Conservation (phyloP, 2,797 vertebrate species). For the Cuculus canorus region DNA sequence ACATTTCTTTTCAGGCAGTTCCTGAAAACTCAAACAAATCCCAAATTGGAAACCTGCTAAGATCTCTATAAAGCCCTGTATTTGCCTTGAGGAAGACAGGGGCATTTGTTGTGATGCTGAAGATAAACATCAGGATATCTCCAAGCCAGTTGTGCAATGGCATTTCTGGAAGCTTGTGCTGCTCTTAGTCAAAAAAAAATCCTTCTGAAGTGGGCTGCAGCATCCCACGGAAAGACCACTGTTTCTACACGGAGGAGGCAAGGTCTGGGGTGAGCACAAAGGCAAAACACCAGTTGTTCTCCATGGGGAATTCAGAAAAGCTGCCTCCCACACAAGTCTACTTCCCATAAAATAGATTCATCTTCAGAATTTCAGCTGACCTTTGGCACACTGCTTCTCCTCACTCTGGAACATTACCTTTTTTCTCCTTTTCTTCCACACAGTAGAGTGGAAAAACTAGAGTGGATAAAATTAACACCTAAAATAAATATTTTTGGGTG, state of each 20-base stretch:
- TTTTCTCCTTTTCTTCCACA: background rate
- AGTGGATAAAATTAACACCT: background rate
- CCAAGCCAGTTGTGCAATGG: background rate
- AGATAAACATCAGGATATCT: background rate
- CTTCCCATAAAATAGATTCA: background rate
- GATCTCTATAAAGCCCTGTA: background rate
- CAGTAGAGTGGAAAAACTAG: background rate
- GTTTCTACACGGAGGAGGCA: background rate
- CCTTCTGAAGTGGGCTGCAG: background rate
- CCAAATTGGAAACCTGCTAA: slow-evolving; percentile 27
- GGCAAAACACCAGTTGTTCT: background rate
- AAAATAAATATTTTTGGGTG: background rate
- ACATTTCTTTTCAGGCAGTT: slow-evolving; percentile 25
- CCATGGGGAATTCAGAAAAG: background rate
- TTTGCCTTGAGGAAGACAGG: slow-evolving; percentile 18
- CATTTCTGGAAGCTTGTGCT: slow-evolving; percentile 28
- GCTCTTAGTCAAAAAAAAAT: background rate
- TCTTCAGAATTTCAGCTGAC: background rate
- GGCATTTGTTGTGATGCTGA: background rate
- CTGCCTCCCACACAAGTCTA: background rate
- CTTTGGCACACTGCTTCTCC: background rate
- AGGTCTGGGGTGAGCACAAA: background rate
- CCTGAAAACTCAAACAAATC: slow-evolving; percentile 24
- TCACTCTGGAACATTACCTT: background rate
- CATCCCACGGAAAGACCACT: background rate